Base-by-base conservation (phyloP, 2,888 invertebrate species). In the Drosophila lutescens region DNA sequence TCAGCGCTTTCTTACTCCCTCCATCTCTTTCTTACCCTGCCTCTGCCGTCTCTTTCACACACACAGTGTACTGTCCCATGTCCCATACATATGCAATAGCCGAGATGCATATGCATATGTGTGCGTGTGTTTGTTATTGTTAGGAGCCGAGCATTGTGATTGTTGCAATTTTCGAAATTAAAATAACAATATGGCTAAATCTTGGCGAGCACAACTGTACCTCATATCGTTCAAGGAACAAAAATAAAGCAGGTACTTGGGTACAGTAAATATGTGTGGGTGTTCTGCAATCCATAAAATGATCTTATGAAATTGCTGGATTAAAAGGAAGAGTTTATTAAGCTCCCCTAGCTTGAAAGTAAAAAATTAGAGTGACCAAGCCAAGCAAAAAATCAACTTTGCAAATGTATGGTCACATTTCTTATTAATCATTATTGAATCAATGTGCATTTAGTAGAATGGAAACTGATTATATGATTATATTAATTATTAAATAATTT, bases 141-240 rank as follows among this genome's bases (percentile, higher is more conserved):
- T 80, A 58, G 55, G 63, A 59, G 46, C 69, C 71, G 63, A 53
- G 81, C 78, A 74, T 67, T 77, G 75, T 84, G 77, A 81, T 83
- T 83, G 86, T 84, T 86, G 83, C 83, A 86, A 83, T 83, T 83
- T 86, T 79, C 74, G 47, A 83, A 83, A 83, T 83, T 84, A 80
- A 86, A 84, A 81, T 68, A 84, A 83, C 85, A 83, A 86, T 86
- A 82, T 80, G 85, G 51, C 68, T n/a, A 51, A 44, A 67, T 57
- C 50, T 50, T 23, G 15, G 34, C 46, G 17, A 38, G 57, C 79
- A 61, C 71, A 82, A 79, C 81, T 85, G 82, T 81, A 84, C 81
- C 60, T 1, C 4, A 10, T 5, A n/a, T 44, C 32, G 6, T 26
- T 30, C 12, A 15, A 4, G 5, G 2, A 34, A 51, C 17, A 8